phyloP scores from a whole-genome alignment of 2,113 vertebrate genomes.

The Cranoglanis bouderius region DNA sequence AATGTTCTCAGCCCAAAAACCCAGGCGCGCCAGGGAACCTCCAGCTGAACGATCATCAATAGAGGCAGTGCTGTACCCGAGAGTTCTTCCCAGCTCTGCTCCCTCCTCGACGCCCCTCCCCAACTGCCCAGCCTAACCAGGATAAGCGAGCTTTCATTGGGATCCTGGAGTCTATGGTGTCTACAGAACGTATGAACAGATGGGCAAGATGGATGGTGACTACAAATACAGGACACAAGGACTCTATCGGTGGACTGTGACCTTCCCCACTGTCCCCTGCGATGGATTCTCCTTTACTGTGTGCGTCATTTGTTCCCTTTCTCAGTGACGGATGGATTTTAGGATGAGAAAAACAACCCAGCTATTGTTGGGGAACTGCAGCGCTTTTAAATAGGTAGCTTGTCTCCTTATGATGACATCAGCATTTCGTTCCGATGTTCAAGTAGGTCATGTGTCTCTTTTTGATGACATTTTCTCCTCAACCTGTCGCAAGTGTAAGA shows the following conservation, averaged over 20 bases:
- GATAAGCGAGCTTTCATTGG: constrained; percentile 21
- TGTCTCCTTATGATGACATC: constrained; percentile 48
- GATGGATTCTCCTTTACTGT: constrained; percentile 47
- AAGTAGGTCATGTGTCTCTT: constrained; percentile 41
- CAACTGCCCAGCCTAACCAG: constrained; percentile 24
- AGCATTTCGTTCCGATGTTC: constrained; percentile 31
- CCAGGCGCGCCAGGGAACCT: constrained; percentile 17
- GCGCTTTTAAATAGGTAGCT: constrained; percentile 38
- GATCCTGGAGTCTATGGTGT: constrained; percentile 16
- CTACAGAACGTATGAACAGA: neutral
- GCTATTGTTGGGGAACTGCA: constrained; percentile 15
- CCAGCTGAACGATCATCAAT: neutral
- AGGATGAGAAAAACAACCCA: neutral
- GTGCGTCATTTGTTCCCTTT: constrained; percentile 39
- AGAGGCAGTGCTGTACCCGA: constrained; percentile 31
- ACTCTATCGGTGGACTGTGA: constrained; percentile 11
- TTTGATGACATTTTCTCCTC: constrained; percentile 15
- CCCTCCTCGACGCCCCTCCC: constrained; percentile 13
- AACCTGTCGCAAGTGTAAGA: constrained; percentile 7
- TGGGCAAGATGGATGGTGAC: neutral
- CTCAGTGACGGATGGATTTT: constrained; percentile 6
- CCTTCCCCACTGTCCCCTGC: constrained; percentile 37
- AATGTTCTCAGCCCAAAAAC: neutral
- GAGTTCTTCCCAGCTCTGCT: neutral
- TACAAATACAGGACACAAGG: constrained; percentile 25